Evolutionary conservation across 2,113 vertebrate species (phyloP), one percentile per base, ranked within the genome.

Genomic region (Aphelocoma coerulescens): DNA sequence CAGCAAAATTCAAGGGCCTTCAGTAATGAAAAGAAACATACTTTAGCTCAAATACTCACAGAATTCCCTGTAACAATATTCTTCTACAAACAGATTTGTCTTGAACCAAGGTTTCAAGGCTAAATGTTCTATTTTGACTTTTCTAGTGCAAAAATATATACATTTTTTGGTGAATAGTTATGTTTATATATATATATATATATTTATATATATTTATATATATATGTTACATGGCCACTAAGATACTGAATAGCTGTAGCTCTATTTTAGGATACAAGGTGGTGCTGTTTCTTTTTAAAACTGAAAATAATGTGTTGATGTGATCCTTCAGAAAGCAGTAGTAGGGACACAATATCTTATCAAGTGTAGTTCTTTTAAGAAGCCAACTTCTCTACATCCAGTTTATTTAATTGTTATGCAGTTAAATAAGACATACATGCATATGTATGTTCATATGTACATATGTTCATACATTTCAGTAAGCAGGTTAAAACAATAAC

Each of bases 201-300:
- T n/a, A n/a, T n/a, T n/a, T n/a, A n/a, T n/a, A n/a, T 62, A 27
- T 54, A 17, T 57, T 83, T 91, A 17, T 54, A 10, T 51, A 11
- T 27, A 11, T 28, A 15, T 28, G 23, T 21, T 85, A 26, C 21
- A 11, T 41, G 9, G 12, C 4, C 6, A 30, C 24, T 66, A 78
- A 94, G 62, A 75, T 61, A 33, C 10, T 91, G 51, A 93, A 73
- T 68, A 81, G 65, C n/a, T 97, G 97, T 97, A 98, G 83, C 69
- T 95, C 95, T 95, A 86, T 65, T 97, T 98, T 68, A 97, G 89
- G 91, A 97, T 97, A 96, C 97, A 97, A 97, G 97, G 95, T 97
- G 97, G 97, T 98, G 98, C 97, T 98, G 91, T 97, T 98, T 97
- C 96, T 95, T 98, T 96, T 96, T 89, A 65, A 80, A 98, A 97